A percentile compares a stretch with the other conserved stretches of the same genome.
Evolutionary conservation across 2,888 invertebrate genomes (phyloP).

Genomic region (Ophion obscuratus): DNA sequence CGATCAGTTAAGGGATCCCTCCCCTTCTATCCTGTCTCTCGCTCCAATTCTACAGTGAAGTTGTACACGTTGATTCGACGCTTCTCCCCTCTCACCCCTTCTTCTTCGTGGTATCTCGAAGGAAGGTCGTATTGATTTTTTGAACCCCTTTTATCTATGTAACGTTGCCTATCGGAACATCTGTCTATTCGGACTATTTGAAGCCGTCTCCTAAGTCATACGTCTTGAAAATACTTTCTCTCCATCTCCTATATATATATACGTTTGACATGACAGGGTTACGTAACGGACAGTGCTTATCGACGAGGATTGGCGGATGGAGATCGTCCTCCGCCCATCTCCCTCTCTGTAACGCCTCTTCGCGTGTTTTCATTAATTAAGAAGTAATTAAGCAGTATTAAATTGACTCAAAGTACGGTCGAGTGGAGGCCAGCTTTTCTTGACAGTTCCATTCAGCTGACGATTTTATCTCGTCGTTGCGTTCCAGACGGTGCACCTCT

Average conservation of each 20-base stretch:
- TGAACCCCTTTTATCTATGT: no score
- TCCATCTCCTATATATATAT: background rate
- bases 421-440: slow-evolving; percentile 66
- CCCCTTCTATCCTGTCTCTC: slow-evolving; percentile 7
- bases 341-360: background rate
- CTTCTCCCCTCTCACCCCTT: background rate
- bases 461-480: slow-evolving; percentile 54
- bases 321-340: background rate
- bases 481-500: slow-evolving; percentile 13
- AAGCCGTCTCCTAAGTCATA: no score
- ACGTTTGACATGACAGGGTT: no score
- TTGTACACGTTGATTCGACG: slow-evolving; percentile 30
- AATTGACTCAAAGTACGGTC: slow-evolving; percentile 72
- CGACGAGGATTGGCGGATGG: background rate
- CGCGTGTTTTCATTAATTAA: slow-evolving; percentile 72
- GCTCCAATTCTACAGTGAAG: slow-evolving; percentile 32
- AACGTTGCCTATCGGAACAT: no score
- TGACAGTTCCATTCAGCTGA: slow-evolving; percentile 68
- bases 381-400: slow-evolving; percentile 77
- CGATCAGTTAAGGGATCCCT: slow-evolving; percentile 41
- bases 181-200: no score
- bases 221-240: background rate
- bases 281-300: background rate
- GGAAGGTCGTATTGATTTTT: no score
- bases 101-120: no score